Evolutionary conservation across 1,140 invertebrate genomes (phyloP).

Genomic region (Anadara kagoshimensis): DNA sequence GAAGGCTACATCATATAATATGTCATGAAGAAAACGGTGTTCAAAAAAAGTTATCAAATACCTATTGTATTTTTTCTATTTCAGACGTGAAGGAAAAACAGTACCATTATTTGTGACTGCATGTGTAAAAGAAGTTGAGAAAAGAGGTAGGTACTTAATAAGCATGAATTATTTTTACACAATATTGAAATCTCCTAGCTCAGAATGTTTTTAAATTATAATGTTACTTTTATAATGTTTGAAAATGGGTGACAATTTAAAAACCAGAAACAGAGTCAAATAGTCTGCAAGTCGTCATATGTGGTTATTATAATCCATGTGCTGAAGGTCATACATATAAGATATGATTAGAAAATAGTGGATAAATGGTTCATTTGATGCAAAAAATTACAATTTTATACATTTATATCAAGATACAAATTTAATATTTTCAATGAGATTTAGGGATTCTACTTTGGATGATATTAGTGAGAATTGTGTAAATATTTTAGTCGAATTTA

Average conservation of each 20-base stretch:
- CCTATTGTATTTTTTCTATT: constrained; percentile 5
- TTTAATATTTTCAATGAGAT: too few species aligned
- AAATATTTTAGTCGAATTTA: too few species aligned
- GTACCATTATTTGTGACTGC: constrained; percentile 61
- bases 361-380: not conserved
- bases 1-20: too few species aligned
- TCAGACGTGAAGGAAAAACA: constrained; percentile 58
- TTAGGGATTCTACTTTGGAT: not conserved
- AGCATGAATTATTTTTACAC: not conserved
- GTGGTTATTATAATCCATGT: not conserved
- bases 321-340: not conserved
- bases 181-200: not conserved
- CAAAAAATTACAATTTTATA: too few species aligned
- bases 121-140: constrained; percentile 62
- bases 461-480: not conserved
- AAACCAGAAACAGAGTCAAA: too few species aligned
- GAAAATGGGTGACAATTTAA: too few species aligned
- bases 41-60: too few species aligned
- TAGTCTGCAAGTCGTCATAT: too few species aligned
- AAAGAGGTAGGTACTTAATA: constrained; percentile 43
- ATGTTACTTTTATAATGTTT: too few species aligned
- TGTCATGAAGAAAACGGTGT: too few species aligned
- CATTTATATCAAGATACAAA: too few species aligned
- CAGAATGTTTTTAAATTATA: not conserved
- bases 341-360: not conserved